Evolutionary conservation across 2,797 vertebrate species (phyloP), one percentile per base, ranked within the genome.

Genomic region (Lepilemur ruficaudatus): DNA sequence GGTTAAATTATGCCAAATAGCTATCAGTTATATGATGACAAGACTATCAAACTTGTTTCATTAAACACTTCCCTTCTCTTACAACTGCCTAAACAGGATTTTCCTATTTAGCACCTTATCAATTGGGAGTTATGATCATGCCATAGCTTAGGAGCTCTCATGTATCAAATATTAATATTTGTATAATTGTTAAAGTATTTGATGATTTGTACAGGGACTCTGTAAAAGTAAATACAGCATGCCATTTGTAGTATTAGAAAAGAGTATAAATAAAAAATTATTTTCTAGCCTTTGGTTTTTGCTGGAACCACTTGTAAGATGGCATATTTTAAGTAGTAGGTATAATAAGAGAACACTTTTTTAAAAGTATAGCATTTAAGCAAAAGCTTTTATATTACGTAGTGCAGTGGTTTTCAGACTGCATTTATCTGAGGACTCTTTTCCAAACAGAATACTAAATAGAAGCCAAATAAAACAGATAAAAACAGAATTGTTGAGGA

Each of bases 141-240:
- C 97, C 95, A 75, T 97, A 98, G 98, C 97, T 97, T 97, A 97
- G 91, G 93, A 93, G 95, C 97, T 96, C 96, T 97, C 96, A 95
- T 97, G 97, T 98, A 98, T 98, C 98, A 98, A 98, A 98, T 98
- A 98, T 98, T 98, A 98, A 98, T 98, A 97, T 98, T 98, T 98
- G 97, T 98, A 95, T 98, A 98, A 98, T 98, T 98, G 98, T 98
- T 98, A 97, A 98, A 98, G 98, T 98, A 98, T 97, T 98, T 98
- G 98, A 98, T 97, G 91, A 98, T 98, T 98, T 98, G 97, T 98
- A 97, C 97, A 97, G 95, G 93, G 95, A 93, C 96, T 98, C 89
- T 98, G 96, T 97, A 98, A 98, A 98, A 98, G 98, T 98, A 98
- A 98, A 98, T 98, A 98, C 89, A 98, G 96, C 91, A 52, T 98